These are phyloP conservation scores for Cassiopea xamachana DNA, from an alignment of 30 jellyfish, hydroid and myxozoan species.

Conservation along the genomic window DNA sequence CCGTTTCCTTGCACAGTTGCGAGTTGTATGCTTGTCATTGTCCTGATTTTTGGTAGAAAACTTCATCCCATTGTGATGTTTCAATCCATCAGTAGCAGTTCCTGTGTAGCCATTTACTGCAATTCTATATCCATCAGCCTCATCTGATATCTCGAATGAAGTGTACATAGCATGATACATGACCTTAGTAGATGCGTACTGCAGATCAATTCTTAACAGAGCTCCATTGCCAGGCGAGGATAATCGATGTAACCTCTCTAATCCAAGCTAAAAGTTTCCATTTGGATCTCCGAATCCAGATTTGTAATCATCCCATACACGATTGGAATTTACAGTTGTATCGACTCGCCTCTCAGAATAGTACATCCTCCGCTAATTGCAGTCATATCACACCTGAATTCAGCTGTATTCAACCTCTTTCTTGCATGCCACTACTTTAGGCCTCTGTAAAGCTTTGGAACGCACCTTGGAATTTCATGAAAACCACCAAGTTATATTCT, in stretches of 20 bases:
- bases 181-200: neutral
- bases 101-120: neutral
- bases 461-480: too few relatives aligned
- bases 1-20: neutral
- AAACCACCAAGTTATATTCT: too few relatives aligned
- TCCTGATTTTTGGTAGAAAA: conserved; percentile 10
- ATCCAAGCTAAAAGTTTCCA: conserved; percentile 18
- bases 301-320: neutral
- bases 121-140: neutral
- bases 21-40: neutral
- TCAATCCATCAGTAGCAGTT: neutral
- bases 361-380: neutral
- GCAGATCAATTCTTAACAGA: neutral
- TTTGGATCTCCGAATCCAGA: neutral
- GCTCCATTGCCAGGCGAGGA: neutral
- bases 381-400: neutral
- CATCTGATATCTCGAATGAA: neutral
- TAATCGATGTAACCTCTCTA: neutral
- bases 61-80: neutral
- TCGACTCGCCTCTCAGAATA: neutral
- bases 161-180: neutral
- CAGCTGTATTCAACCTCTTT: neutral
- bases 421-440: neutral
- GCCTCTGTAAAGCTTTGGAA: neutral
- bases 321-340: neutral